A percentile compares a stretch with the other conserved stretches of the same genome.
These are phyloP conservation scores for Lycodopsis pacificus DNA, from an alignment of 2,797 vertebrate genomes.

Conservation along the genomic window DNA sequence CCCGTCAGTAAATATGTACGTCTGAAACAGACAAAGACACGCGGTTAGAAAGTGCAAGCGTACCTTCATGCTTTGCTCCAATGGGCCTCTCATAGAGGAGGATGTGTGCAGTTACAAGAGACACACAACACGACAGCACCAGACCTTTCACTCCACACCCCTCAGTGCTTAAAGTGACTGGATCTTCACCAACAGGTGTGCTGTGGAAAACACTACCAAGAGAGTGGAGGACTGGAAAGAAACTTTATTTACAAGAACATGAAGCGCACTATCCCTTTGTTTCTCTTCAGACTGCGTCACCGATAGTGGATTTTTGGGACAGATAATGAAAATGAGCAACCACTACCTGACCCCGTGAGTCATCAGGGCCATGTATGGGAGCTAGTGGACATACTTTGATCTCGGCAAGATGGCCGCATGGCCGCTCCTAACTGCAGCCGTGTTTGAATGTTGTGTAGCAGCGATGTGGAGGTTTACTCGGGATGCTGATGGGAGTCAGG, in stretches of 20 bases:
- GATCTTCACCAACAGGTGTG: neutral
- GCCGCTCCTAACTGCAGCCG: too few relatives aligned
- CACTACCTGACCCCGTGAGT: too few relatives aligned
- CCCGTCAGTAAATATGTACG: conserved; percentile 95
- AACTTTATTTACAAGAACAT: neutral
- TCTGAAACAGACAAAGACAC: conserved; percentile 82
- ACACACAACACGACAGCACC: neutral
- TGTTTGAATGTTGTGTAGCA: too few relatives aligned
- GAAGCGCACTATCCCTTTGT: neutral
- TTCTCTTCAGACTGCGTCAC: neutral
- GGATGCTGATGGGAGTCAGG: too few relatives aligned
- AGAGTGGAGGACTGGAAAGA: neutral
- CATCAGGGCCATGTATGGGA: too few relatives aligned
- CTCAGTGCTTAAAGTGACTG: neutral
- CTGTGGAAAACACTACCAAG: neutral
- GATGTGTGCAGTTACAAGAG: neutral
- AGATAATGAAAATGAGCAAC: too few relatives aligned
- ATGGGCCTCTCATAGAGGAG: conserved; percentile 7
- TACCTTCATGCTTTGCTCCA: neutral
- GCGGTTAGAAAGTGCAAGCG: neutral
- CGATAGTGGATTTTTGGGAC: too few relatives aligned
- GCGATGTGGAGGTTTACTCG: too few relatives aligned
- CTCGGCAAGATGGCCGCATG: too few relatives aligned
- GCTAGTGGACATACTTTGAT: too few relatives aligned
- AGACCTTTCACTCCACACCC: neutral